Conservation (phyloP, 2,797 vertebrate species). For the Catostomus latipinnis region DNA sequence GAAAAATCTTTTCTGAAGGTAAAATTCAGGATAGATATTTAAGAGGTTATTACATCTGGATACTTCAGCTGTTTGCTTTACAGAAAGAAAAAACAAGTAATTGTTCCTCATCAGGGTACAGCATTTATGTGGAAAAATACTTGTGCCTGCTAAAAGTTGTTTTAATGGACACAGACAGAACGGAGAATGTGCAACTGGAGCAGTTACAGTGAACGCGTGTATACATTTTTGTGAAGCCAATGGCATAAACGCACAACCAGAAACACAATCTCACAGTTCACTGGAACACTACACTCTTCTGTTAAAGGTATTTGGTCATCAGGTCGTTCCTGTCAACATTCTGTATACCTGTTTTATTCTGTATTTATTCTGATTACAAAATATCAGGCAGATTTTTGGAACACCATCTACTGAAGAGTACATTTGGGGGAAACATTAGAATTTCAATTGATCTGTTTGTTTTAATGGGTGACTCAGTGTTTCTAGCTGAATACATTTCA, state of each 20-base stretch:
- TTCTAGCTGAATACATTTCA: not conserved
- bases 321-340: not conserved
- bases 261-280: constrained; percentile 1
- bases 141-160: not conserved
- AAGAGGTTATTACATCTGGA: not conserved
- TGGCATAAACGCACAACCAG: not conserved
- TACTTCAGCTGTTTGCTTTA: not conserved
- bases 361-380: not conserved
- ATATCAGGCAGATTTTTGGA: not conserved
- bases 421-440: not conserved
- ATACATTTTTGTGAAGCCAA: not conserved
- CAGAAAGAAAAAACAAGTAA: not conserved
- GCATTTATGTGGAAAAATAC: not conserved
- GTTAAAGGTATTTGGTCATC: not conserved
- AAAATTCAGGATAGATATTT: not conserved
- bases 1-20: not conserved
- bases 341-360: not conserved
- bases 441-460: not conserved
- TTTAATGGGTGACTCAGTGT: not conserved
- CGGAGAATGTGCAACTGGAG: not conserved
- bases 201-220: not conserved
- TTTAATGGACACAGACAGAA: not conserved
- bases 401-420: not conserved
- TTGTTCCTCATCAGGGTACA: not conserved
- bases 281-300: not conserved